These are phyloP conservation scores for Crotalus viridis DNA, from an alignment of 2,113 vertebrate genomes.

Conservation along the genomic window DNA sequence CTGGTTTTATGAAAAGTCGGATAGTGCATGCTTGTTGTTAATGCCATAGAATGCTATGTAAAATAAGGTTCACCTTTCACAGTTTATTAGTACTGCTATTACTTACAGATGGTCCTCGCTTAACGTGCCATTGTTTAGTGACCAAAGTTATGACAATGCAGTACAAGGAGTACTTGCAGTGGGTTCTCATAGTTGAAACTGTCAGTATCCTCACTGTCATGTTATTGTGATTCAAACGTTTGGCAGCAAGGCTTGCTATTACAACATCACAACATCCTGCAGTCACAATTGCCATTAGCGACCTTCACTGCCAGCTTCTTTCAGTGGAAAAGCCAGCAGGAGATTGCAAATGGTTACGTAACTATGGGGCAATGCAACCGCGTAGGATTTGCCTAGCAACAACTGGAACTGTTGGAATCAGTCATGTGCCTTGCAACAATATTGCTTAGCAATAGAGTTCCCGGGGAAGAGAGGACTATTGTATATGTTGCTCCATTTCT, in stretches of 20 bases:
- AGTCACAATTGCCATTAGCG: background rate
- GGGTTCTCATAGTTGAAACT: background rate
- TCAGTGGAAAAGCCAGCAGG: background rate
- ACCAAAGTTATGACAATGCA: background rate
- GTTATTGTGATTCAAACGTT: background rate
- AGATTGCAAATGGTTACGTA: background rate
- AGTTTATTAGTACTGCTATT: background rate
- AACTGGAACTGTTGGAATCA: background rate
- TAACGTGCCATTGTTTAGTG: background rate
- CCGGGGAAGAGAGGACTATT: background rate
- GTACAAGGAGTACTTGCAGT: background rate
- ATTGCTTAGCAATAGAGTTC: background rate
- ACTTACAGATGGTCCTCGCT: background rate
- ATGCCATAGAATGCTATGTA: background rate
- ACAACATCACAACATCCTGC: background rate
- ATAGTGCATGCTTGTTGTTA: background rate
- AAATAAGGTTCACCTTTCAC: background rate
- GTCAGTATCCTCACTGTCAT: background rate
- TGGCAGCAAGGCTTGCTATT: background rate
- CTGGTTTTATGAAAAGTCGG: background rate
- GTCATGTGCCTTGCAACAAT: background rate
- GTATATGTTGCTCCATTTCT: background rate
- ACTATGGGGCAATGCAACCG: background rate
- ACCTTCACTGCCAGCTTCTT: background rate
- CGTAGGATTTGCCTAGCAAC: background rate